phyloP scores from a whole-genome alignment of 2,888 invertebrate species.

The Pollenia angustigena region DNA sequence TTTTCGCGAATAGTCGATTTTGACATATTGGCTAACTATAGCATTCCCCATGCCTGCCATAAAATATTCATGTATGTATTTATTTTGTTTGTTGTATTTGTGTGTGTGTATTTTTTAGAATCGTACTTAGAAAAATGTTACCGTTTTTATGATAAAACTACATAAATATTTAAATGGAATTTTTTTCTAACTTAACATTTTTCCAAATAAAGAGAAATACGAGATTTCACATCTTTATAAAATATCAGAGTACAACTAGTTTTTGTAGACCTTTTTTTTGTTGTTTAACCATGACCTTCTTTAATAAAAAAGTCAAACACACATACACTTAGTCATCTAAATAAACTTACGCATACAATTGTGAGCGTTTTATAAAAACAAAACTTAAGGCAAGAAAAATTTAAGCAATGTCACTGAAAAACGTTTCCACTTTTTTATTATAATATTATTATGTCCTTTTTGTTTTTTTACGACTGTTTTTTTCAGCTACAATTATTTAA shows the following conservation, averaged over 20 bases:
- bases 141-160: constrained; percentile 33
- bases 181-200: constrained; percentile 13
- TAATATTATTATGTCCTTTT: constrained; percentile 9
- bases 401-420: constrained; percentile 57
- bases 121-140: background rate
- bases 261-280: background rate
- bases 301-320: constrained; percentile 45
- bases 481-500: constrained; percentile 56
- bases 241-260: background rate
- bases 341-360: constrained; percentile 39
- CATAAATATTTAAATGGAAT: constrained; percentile 52
- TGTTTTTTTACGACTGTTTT: background rate
- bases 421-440: constrained; percentile 21
- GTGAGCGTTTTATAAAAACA: constrained; percentile 1
- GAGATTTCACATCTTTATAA: constrained; percentile 34
- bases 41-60: too few relatives aligned
- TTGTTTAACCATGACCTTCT: constrained; percentile 70
- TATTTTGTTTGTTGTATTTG: too few relatives aligned
- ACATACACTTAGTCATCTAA: background rate
- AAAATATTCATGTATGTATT: too few relatives aligned
- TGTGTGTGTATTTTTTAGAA: too few relatives aligned
- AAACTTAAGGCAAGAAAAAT: constrained; percentile 19
- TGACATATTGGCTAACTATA: too few relatives aligned
- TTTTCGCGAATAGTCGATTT: too few relatives aligned
- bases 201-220: constrained; percentile 9